A percentile compares a stretch with the other conserved stretches of the same genome.
phyloP scores from a whole-genome alignment of 2,113 vertebrate genomes.

The Syrrhaptes paradoxus region DNA sequence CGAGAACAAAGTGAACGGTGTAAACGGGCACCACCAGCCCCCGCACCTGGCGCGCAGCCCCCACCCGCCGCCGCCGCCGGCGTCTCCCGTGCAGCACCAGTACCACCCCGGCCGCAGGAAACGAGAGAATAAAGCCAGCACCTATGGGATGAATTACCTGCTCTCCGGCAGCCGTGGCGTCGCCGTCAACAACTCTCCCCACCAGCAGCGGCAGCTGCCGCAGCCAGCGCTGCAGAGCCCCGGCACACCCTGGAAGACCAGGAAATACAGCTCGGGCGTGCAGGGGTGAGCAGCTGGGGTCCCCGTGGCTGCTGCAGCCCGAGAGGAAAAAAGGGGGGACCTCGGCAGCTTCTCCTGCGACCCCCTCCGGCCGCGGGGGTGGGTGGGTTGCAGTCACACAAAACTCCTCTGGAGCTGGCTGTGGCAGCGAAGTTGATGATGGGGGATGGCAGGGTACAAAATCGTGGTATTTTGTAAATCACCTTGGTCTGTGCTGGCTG shows the following conservation, averaged over 20 bases:
- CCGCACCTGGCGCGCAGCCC: constrained; percentile 53
- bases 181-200: constrained; percentile 41
- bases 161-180: constrained; percentile 81
- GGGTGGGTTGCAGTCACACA: background rate
- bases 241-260: constrained; percentile 93
- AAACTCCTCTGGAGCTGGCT: background rate
- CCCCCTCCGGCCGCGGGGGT: rapidly evolving
- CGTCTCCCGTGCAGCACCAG: constrained; percentile 74
- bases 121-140: constrained; percentile 97
- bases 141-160: constrained; percentile 94
- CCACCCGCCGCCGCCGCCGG: constrained; percentile 69
- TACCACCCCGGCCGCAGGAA: constrained; percentile 93
- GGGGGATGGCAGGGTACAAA: background rate
- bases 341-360: background rate
- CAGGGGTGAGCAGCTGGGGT: constrained; percentile 84
- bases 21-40: constrained; percentile 69
- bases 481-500: background rate
- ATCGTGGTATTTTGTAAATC: rapidly evolving
- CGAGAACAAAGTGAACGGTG: constrained; percentile 77
- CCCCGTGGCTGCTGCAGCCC: background rate
- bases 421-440: background rate
- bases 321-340: background rate
- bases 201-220: constrained; percentile 63
- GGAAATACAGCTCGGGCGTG: constrained; percentile 89
- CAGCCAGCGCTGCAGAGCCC: constrained; percentile 62